Evolutionary conservation across 2,888 invertebrate genomes (phyloP).

Genomic region (Zaprionus lineosus): DNA sequence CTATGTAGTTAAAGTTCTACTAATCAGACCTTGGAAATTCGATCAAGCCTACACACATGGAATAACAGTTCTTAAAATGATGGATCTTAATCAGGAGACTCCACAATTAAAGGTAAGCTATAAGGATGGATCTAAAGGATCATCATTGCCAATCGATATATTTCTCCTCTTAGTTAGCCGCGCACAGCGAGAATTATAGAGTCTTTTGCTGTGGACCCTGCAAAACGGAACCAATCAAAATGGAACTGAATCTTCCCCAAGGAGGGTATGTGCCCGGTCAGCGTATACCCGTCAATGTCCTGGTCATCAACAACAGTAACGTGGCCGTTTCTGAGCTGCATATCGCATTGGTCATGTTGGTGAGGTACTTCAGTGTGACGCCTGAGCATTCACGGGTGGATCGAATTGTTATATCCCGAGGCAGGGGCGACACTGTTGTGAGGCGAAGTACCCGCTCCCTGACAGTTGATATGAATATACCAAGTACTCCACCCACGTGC

Average conservation of each 20-base stretch:
- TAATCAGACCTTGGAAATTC: conserved; percentile 93
- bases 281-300: conserved; percentile 79
- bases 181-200: conserved; percentile 72
- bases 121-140: too few species aligned
- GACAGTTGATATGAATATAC: conserved; percentile 69
- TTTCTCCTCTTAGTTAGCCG: conserved; percentile 63
- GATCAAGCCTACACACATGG: conserved; percentile 90
- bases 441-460: conserved; percentile 66
- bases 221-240: conserved; percentile 75
- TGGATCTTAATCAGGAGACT: conserved; percentile 89
- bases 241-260: conserved; percentile 76
- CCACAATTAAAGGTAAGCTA: conserved; percentile 59
- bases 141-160: too few species aligned
- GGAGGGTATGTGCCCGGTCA: conserved; percentile 81
- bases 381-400: conserved; percentile 66
- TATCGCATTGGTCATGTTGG: conserved; percentile 72
- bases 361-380: conserved; percentile 68
- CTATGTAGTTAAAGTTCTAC: conserved; percentile 89
- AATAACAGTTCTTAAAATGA: conserved; percentile 89
- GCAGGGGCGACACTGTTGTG: conserved; percentile 68
- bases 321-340: conserved; percentile 69
- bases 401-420: conserved; percentile 66
- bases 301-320: conserved; percentile 85
- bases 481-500: conserved; percentile 81
- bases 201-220: conserved; percentile 80